phyloP scores from a whole-genome alignment of 1,140 invertebrate genomes.

The Drosophila tristis region DNA sequence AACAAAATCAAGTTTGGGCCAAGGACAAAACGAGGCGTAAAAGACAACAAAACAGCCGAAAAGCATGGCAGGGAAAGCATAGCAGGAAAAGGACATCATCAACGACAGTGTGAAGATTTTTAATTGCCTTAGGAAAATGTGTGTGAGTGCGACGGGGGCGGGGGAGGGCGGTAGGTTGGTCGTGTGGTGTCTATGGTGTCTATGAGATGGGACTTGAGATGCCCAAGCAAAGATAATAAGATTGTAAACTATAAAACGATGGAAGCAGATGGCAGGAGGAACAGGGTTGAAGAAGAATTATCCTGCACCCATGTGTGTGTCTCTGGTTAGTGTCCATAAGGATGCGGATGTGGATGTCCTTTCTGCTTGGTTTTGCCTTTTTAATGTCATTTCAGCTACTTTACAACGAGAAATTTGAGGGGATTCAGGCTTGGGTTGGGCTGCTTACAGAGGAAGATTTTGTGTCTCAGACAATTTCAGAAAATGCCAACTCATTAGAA shows the following conservation, averaged over 20 bases:
- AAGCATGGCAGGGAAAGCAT: constrained; percentile 25
- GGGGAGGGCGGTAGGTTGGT: neutral
- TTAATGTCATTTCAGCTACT: constrained; percentile 79
- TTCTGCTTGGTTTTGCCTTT: constrained; percentile 60
- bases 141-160: constrained; percentile 17
- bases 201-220: constrained; percentile 52
- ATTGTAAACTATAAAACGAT: constrained; percentile 76
- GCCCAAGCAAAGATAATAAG: constrained; percentile 72
- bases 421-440: neutral
- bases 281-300: constrained; percentile 30
- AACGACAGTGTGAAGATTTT: constrained; percentile 72
- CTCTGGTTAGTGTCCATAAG: constrained; percentile 53
- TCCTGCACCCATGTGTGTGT: constrained; percentile 22
- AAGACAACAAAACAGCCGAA: constrained; percentile 36
- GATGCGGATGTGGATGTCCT: constrained; percentile 41
- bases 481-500: constrained; percentile 82
- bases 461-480: constrained; percentile 59
- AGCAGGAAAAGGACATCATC: constrained; percentile 61
- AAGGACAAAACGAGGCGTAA: constrained; percentile 13
- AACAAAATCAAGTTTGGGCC: constrained; percentile 71
- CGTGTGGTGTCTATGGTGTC: constrained; percentile 15
- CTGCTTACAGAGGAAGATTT: constrained; percentile 24
- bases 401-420: constrained; percentile 59
- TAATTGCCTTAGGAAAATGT: constrained; percentile 68
- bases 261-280: constrained; percentile 9